phyloP scores from a whole-genome alignment of 2,113 vertebrate genomes.

The Gorsachius goisagi region DNA sequence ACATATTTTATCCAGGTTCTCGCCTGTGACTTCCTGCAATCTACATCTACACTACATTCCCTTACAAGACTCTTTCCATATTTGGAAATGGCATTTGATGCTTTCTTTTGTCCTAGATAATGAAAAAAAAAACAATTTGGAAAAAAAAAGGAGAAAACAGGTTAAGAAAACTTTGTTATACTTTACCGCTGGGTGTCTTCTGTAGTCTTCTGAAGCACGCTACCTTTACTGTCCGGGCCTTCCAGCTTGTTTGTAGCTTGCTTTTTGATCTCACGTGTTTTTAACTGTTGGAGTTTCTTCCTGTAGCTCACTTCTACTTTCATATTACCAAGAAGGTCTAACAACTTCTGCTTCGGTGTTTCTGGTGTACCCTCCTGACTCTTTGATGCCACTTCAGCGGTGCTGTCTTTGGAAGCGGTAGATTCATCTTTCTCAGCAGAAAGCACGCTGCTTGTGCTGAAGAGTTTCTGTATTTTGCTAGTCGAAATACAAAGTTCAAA shows the following conservation, averaged over 20 bases:
- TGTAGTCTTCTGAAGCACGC: slow-evolving; percentile 66
- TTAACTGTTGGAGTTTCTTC: slow-evolving; percentile 64
- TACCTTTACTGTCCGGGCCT: slow-evolving; percentile 42
- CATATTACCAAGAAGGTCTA: slow-evolving; percentile 84
- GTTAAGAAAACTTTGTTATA: not conserved
- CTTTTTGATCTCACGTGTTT: slow-evolving; percentile 29
- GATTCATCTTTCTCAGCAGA: slow-evolving; percentile 36
- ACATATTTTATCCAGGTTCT: not conserved
- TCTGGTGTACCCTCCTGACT: not conserved
- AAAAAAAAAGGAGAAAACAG: not conserved
- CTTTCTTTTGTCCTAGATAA: not conserved
- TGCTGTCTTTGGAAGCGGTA: not conserved
- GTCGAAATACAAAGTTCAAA: not conserved
- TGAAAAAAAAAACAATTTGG: not conserved
- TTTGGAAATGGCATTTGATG: not conserved
- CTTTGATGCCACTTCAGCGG: not conserved
- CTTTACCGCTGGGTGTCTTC: slow-evolving; percentile 73
- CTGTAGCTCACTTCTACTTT: slow-evolving; percentile 84
- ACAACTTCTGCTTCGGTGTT: slow-evolving; percentile 75
- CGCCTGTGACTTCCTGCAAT: not conserved
- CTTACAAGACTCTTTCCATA: not conserved
- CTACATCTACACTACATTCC: not conserved
- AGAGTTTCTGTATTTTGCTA: slow-evolving; percentile 56
- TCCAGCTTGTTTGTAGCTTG: not conserved
- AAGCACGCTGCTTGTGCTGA: slow-evolving; percentile 32